Conservation (phyloP, 2,113 vertebrate genomes). For the Scopus umbretta region DNA sequence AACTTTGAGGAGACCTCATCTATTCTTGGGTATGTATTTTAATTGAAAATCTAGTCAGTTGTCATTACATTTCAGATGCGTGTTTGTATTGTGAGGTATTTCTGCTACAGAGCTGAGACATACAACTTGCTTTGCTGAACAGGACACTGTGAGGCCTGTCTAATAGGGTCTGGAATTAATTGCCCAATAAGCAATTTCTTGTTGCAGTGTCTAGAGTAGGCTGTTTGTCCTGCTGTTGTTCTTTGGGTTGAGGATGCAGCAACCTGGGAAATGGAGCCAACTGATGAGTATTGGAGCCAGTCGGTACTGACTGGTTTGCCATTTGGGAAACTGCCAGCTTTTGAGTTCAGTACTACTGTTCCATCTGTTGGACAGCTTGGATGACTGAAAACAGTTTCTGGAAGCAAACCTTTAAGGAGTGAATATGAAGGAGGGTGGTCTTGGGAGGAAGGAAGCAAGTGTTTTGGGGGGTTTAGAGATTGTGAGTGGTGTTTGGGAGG, state of each 20-base stretch:
- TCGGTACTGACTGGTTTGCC: not conserved
- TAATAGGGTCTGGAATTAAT: not conserved
- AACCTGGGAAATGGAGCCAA: not conserved
- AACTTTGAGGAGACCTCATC: not conserved
- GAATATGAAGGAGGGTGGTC: not conserved
- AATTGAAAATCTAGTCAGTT: not conserved
- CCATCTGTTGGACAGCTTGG: not conserved
- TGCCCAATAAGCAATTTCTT: not conserved
- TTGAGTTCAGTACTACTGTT: not conserved
- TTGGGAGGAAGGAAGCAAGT: not conserved
- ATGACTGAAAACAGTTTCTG: not conserved
- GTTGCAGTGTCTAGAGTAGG: not conserved
- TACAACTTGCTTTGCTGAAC: not conserved
- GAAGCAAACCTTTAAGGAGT: not conserved
- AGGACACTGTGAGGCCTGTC: not conserved
- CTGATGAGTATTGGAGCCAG: not conserved
- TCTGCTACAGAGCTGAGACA: not conserved
- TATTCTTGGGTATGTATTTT: not conserved
- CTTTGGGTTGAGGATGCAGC: not conserved
- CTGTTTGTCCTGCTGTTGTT: not conserved
- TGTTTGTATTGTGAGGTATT: not conserved
- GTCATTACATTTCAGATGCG: not conserved
- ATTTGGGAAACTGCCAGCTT: not conserved
- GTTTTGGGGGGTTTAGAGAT: not conserved
- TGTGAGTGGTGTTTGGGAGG: not conserved